Evolutionary conservation across 2,113 vertebrate genomes (phyloP), one percentile per base, ranked within the genome.

Genomic region (Hipposideros armiger): DNA sequence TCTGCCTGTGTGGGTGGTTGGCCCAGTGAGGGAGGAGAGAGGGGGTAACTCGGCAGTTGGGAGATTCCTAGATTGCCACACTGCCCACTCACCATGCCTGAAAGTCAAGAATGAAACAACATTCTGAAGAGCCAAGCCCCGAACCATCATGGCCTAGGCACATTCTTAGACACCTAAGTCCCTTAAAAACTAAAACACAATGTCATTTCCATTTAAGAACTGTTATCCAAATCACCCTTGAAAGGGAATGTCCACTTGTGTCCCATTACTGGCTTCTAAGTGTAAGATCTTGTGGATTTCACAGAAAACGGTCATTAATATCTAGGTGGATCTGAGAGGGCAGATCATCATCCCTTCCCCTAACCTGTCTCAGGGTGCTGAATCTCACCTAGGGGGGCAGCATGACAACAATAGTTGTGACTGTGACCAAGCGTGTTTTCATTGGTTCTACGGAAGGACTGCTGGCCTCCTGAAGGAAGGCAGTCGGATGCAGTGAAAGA

Each of bases 171-270:
- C 5, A 91, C 11, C 47, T 45, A 83, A 50, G 62, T 76, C 94
- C 52, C 36, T 84, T 73, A 93, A 91, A 91, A 91, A 92, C 11
- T n/a, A 81, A 93, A 90, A 91, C n/a, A 45, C 0, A 14, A 4
- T 42, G 56, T 84, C n/a, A 84, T 91, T 93, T 76, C 73, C n/a
- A 69, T 56, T 93, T 54, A 88, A 91, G 42, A 94, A 83, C 3
- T 52, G 11, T 84, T 64, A 87, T 81, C 62, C 24, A 77, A 84
- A 69, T 77, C 54, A 88, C 72, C 30, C 24, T 40, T 85, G 85
- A 84, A 88, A 85, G 78, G 20, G 78, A 42, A 70, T 17, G 45
- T 28, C 58, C n/a, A 45, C n/a, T 64, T 78, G 66, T 67, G 50
- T 28, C 50, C 30, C 69, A 52, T 10, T 54, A 28, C n/a, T 83